Percentiles rank a stretch among this genome's conserved stretches.
phyloP scores from a whole-genome alignment of 2,888 invertebrate species.

The Dicyrtomina minuta region DNA sequence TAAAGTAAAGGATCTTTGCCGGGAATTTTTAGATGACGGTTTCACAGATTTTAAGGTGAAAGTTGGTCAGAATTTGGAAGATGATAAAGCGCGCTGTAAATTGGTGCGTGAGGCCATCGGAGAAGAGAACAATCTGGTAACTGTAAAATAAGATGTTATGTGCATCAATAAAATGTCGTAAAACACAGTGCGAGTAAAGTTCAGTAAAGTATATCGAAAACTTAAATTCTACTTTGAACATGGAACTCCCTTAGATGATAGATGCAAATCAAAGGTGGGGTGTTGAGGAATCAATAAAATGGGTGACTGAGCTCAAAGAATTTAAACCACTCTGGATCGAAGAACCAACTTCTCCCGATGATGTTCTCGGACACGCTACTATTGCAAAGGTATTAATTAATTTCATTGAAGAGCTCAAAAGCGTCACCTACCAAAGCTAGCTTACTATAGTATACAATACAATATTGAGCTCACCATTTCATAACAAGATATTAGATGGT shows the following conservation, averaged over 20 bases:
- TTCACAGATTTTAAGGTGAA: conserved; percentile 85
- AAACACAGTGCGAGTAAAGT: too few relatives aligned
- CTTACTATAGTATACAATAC: not conserved
- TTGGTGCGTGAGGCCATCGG: conserved; percentile 77
- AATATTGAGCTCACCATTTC: too few relatives aligned
- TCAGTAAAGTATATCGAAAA: too few relatives aligned
- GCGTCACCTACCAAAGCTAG: too few relatives aligned
- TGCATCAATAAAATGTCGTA: too few relatives aligned
- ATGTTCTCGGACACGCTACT: conserved; percentile 78
- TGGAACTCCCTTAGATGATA: conserved; percentile 65
- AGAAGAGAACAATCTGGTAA: conserved; percentile 70
- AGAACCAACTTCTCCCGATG: conserved; percentile 90
- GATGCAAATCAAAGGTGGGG: conserved; percentile 91
- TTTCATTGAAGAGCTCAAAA: too few relatives aligned
- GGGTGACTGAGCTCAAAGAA: conserved; percentile 65
- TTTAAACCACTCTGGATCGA: conserved; percentile 83
- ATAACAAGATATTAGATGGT: too few relatives aligned
- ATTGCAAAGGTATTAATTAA: conserved; percentile 67
- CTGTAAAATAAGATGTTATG: too few relatives aligned
- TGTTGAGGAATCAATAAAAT: conserved; percentile 77
- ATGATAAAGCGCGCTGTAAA: conserved; percentile 72
- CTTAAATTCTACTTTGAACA: not conserved
- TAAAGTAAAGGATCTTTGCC: conserved; percentile 68
- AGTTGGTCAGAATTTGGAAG: conserved; percentile 77
- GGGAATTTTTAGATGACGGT: conserved; percentile 71